These are phyloP conservation scores for Metacarcinus magister DNA, from an alignment of 2,888 invertebrate genomes.

Conservation along the genomic window DNA sequence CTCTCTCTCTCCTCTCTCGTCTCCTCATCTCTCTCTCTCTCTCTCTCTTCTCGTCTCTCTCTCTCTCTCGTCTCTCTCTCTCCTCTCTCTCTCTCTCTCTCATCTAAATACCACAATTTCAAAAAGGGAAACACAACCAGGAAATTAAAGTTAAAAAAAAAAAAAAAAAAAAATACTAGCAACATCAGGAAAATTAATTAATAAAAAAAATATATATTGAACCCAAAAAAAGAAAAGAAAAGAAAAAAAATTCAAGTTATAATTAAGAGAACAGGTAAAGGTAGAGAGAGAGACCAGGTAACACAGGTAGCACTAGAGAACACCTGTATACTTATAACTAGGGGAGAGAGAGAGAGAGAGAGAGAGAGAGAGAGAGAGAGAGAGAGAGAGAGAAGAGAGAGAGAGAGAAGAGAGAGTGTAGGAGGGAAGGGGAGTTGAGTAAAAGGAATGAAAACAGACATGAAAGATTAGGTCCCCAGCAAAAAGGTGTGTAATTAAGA, in stretches of 20 bases:
- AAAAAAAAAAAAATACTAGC: not conserved
- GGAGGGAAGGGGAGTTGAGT: too few species aligned
- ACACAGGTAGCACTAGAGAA: too few species aligned
- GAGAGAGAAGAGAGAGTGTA: too few species aligned
- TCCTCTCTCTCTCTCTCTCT: slow-evolving; percentile 22
- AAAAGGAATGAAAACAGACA: not conserved
- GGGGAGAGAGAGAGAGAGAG: not conserved
- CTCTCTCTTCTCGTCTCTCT: slow-evolving; percentile 5
- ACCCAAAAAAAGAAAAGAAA: too few species aligned
- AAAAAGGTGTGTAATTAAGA: not conserved
- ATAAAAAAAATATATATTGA: too few species aligned
- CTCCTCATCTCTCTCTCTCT: not conserved
- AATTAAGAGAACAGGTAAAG: not conserved
- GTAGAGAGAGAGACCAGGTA: not conserved
- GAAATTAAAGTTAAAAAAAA: not conserved
- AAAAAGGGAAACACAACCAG: not conserved
- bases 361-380: too few species aligned
- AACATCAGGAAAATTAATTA: too few species aligned
- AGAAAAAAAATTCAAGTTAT: too few species aligned
- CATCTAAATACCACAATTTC: not conserved
- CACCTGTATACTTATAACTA: too few species aligned
- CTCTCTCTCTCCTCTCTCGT: not conserved
- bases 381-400: too few species aligned
- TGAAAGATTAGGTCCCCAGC: not conserved
- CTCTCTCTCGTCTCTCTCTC: slow-evolving; percentile 3